Evolutionary conservation across 2,797 vertebrate species (phyloP).

Genomic region (Numenius phaeopus): DNA sequence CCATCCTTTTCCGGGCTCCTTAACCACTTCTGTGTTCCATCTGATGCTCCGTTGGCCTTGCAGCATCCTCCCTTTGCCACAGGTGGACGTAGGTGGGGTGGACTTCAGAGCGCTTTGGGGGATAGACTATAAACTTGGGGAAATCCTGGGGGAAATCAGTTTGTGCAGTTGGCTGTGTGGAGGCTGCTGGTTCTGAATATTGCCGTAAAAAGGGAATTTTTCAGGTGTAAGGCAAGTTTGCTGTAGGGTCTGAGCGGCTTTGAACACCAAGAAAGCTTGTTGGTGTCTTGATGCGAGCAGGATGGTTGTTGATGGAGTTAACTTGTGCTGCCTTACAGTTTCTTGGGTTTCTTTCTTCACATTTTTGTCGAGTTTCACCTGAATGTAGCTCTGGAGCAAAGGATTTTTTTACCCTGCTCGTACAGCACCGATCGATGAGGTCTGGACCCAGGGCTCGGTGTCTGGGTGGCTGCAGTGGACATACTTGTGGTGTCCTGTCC

Average conservation of each 20-base stretch:
- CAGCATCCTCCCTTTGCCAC: background rate
- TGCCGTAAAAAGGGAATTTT: background rate
- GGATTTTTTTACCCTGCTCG: background rate
- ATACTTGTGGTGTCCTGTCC: background rate
- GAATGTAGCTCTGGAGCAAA: background rate
- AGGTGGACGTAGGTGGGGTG: background rate
- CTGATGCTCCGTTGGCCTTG: rapidly evolving
- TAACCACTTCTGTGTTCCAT: background rate
- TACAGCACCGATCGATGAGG: rapidly evolving
- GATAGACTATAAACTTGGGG: background rate
- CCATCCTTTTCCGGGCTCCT: background rate
- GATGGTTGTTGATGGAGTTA: rapidly evolving
- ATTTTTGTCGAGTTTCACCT: background rate
- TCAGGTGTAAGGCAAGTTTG: background rate
- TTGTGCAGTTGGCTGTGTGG: background rate
- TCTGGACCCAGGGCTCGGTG: rapidly evolving
- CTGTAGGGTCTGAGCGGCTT: background rate
- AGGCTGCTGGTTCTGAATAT: background rate
- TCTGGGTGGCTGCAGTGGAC: background rate
- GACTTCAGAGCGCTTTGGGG: background rate
- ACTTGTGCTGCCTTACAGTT: background rate
- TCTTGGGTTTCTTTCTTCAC: rapidly evolving
- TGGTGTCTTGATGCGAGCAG: rapidly evolving
- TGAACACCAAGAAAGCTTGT: background rate
- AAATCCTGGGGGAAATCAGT: background rate